These are phyloP conservation scores for Poecile atricapillus DNA, from an alignment of 2,113 vertebrate species.

Conservation along the genomic window DNA sequence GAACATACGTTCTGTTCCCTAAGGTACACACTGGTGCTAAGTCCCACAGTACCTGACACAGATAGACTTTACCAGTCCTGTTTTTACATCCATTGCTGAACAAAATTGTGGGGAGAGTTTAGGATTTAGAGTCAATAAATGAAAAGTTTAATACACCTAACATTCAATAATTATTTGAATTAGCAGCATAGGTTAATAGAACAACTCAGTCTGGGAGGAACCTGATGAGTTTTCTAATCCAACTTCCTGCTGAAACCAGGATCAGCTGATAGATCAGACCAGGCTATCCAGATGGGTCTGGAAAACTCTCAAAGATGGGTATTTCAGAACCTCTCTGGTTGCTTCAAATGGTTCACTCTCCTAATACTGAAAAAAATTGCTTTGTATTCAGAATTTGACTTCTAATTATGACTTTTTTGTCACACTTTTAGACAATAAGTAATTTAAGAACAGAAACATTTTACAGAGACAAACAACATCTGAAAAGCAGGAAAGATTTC, in stretches of 20 bases:
- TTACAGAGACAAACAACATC: background rate
- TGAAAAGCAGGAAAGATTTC: background rate
- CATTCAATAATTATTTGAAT: background rate
- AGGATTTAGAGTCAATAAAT: background rate
- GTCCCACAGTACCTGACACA: background rate
- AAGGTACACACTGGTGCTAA: background rate
- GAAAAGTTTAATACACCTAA: background rate
- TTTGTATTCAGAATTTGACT: background rate
- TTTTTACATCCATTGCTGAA: background rate
- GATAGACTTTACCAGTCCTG: background rate
- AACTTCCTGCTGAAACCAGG: background rate
- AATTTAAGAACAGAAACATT: background rate
- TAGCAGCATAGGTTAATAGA: background rate
- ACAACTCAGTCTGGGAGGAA: background rate
- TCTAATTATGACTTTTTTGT: background rate
- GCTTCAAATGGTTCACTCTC: background rate
- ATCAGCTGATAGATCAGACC: background rate
- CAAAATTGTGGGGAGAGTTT: background rate
- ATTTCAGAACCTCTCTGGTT: background rate
- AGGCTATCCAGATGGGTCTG: background rate
- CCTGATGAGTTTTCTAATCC: background rate
- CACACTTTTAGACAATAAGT: background rate
- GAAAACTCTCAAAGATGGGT: background rate
- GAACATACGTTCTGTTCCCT: background rate
- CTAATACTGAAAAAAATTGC: background rate